Evolutionary conservation across 2,888 invertebrate genomes (phyloP).

Genomic region (Hemaris fuciformis): DNA sequence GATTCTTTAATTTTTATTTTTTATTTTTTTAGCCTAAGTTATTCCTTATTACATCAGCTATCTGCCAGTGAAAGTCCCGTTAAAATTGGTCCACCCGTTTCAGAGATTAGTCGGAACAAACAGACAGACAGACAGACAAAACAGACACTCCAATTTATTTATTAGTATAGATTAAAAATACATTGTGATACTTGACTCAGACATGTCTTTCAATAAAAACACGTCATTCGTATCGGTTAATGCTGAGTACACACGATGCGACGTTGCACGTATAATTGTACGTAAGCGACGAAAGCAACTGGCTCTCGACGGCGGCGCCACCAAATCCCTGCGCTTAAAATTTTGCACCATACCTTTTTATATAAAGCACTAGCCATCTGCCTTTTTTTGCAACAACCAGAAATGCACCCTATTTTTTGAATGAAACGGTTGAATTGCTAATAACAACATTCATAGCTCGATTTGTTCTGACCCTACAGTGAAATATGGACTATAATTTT

Average conservation of each 20-base stretch:
- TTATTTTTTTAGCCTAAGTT: too few relatives aligned
- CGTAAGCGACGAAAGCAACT: conserved; percentile 35
- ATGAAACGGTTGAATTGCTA: conserved; percentile 37
- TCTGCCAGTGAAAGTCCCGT: too few relatives aligned
- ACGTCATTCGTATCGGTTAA: background rate
- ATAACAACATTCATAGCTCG: conserved; percentile 25
- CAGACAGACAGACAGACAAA: too few relatives aligned
- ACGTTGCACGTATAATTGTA: conserved; percentile 27
- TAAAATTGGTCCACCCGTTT: too few relatives aligned
- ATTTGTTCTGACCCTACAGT: conserved; percentile 26
- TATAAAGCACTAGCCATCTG: conserved; percentile 63
- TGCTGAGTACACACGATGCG: background rate
- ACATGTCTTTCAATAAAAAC: background rate
- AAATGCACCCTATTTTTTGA: conserved; percentile 35
- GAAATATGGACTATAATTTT: conserved; percentile 43
- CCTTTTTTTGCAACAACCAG: conserved; percentile 33
- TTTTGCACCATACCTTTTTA: conserved; percentile 75
- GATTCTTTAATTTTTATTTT: too few relatives aligned
- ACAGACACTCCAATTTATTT: too few relatives aligned
- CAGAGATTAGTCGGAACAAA: too few relatives aligned
- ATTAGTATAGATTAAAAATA: too few relatives aligned
- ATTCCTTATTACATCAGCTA: too few relatives aligned
- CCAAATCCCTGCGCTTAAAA: conserved; percentile 79
- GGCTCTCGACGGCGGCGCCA: conserved; percentile 43
- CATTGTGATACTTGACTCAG: background rate